These are phyloP conservation scores for Cheilosia impressa DNA, from an alignment of 2,888 invertebrate genomes.

Conservation along the genomic window DNA sequence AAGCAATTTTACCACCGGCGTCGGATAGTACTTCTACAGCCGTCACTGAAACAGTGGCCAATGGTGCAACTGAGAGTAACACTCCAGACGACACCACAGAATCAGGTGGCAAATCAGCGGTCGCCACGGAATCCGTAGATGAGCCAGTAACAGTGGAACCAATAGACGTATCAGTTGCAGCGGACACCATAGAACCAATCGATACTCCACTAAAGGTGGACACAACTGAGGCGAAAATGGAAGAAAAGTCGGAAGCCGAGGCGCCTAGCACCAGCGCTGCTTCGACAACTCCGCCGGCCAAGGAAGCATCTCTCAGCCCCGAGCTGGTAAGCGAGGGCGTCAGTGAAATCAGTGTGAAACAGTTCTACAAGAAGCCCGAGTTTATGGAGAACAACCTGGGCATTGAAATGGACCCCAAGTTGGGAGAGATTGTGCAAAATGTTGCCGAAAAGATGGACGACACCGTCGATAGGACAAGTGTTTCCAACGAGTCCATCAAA, in stretches of 20 bases:
- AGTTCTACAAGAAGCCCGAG: conserved; percentile 83
- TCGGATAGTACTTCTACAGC: neutral
- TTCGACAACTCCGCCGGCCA: conserved; percentile 74
- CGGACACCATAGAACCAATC: conserved; percentile 22
- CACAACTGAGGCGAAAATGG: conserved; percentile 31
- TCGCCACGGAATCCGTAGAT: conserved; percentile 4
- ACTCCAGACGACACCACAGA: neutral
- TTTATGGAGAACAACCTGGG: conserved; percentile 83
- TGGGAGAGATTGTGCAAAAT: conserved; percentile 83
- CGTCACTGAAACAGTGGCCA: conserved; percentile 23
- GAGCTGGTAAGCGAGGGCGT: conserved; percentile 83
- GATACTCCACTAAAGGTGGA: conserved; percentile 58
- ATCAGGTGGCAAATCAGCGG: conserved; percentile 8
- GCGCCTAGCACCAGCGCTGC: conserved; percentile 38
- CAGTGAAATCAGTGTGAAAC: conserved; percentile 83
- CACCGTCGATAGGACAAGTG: conserved; percentile 34
- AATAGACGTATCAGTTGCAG: neutral
- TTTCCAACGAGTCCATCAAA: conserved; percentile 77
- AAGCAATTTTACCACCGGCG: conserved; percentile 21
- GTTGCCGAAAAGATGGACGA: conserved; percentile 54
- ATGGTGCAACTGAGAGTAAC: neutral
- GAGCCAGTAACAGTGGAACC: conserved; percentile 17
- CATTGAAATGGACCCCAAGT: conserved; percentile 83
- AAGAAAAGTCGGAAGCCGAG: conserved; percentile 5
- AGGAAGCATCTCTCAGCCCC: conserved; percentile 82